Evolutionary conservation across 2,797 vertebrate genomes (phyloP), one percentile per base, ranked within the genome.

Genomic region (Gymnothorax reevesii): DNA sequence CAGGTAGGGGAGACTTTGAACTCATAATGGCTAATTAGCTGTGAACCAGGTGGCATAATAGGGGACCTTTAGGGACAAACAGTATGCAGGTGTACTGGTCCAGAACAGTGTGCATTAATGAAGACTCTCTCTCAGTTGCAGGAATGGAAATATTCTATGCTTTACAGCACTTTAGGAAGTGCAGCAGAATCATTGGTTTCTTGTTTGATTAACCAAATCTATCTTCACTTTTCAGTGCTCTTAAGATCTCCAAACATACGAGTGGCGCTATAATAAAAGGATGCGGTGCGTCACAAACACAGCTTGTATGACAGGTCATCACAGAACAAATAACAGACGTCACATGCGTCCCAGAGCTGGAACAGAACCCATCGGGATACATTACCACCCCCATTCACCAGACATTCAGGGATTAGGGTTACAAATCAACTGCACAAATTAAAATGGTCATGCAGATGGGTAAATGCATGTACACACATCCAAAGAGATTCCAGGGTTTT

Each of bases 231-330:
- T 15, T 8, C 9, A 69, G 64, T 6, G 64, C 9, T n/a, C 64
- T 66, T 7, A 0, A 7, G 7, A 69, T 69, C 64, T 69, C 64
- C n/a, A n/a, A n/a, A 7, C 62, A 64, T 64, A 64, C 22, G 5
- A 64, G 13, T 20, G 15, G 22, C 22, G 55, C 33, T 62, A 52
- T n/a, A 75, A 75, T 33, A 73, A 59, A 49, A 55, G 27, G 57
- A 62, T 33, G 12, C 27, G 27, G 60, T 27, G 33, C 54, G 12
- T 3, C 57, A 52, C 13, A 75, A 27, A 15, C 42, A 66, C 87
- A 87, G 49, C 52, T 87, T 91, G 86, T 79, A 86, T 88, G 85
- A 89, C 77, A 86, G 75, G 49, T 42, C 62, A 73, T 66, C 79
- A n/a, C 9, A 33, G 55, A 20, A n/a, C 88, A 25, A 55, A 84